Conservation (phyloP, 2,888 invertebrate genomes). For the Cataglyphis rosenhaueri region DNA sequence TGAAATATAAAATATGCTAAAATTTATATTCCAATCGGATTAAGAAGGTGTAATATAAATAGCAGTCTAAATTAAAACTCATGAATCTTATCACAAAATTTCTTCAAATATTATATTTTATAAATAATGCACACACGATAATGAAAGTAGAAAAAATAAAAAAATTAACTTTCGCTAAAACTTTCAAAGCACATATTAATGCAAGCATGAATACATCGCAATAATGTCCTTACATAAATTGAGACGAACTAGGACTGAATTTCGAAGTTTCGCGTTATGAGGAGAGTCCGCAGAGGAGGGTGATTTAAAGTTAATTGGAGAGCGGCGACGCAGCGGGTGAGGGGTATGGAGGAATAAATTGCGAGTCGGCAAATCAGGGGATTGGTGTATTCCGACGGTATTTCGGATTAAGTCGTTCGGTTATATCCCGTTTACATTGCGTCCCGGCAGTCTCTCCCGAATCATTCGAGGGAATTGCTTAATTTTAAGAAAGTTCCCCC, state of each 20-base stretch:
- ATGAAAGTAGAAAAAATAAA: background rate
- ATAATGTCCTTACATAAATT: conserved; percentile 42
- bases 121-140: background rate
- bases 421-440: conserved; percentile 73
- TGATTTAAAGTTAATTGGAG: conserved; percentile 78
- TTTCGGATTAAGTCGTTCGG: conserved; percentile 74
- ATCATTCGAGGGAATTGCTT: conserved; percentile 67
- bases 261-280: conserved; percentile 67
- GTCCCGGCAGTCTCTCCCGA: conserved; percentile 64
- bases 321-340: conserved; percentile 61
- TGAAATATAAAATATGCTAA: background rate
- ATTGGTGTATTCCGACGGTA: conserved; percentile 67
- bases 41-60: background rate
- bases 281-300: conserved; percentile 63
- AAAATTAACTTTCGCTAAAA: conserved; percentile 21
- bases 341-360: conserved; percentile 73
- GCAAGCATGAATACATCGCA: conserved; percentile 18
- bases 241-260: conserved; percentile 58
- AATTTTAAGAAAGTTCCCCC: conserved; percentile 70
- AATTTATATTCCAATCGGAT: background rate
- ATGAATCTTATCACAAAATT: background rate
- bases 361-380: conserved; percentile 68
- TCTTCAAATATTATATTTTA: conserved; percentile 12
- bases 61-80: background rate
- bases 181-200: conserved; percentile 1